Base-by-base conservation (phyloP, 2,797 vertebrate species). In the Brachyalestes nurse region DNA sequence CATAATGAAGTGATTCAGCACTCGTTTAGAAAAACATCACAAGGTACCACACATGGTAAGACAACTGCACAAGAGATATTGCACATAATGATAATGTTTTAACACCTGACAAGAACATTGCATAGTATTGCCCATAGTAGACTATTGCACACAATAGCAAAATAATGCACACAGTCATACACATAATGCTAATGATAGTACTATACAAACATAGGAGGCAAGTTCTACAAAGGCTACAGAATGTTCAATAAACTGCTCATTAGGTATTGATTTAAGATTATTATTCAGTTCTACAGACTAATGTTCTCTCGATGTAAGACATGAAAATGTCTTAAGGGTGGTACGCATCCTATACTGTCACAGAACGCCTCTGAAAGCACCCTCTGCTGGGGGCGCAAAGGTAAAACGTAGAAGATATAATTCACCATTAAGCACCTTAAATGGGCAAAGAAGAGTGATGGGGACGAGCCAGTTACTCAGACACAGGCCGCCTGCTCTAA, bases 341-440 rank as follows among this genome's bases (percentile, higher is more conserved):
- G 5, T 10, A 12, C 17, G n/a, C 38, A 45, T 14, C 8, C 58
- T 42, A 65, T n/a, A 70, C 53, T 34, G 21, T 25, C 58, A 71
- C 25, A n/a, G 23, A 61, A 38, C 51, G 62, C 16, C 80, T 79
- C 57, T 47, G 17, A 72, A 72, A 80, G 58, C 72, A 77, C 61
- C 58, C 67, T 60, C 34, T 61, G 64, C 66, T 55, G 72, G 23
- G 79, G 23, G 64, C 62, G 6, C 28, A 45, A 42, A 71, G n/a
- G n/a, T n/a, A n/a, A 12, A 75, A 78, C 34, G 2, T 47, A 57
- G 16, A 57, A 19, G 25, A 72, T 55, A 72, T 57, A 23, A 49
- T 61, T 47, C 12, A 57, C 53, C 21, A 57, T 58, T 58, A 21
- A 69, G 40, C 70, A 42, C 28, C 40, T 28, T 61, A 47, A 73